Evolutionary conservation across 2,888 invertebrate genomes (phyloP).

Genomic region (Eristalis pertinax): DNA sequence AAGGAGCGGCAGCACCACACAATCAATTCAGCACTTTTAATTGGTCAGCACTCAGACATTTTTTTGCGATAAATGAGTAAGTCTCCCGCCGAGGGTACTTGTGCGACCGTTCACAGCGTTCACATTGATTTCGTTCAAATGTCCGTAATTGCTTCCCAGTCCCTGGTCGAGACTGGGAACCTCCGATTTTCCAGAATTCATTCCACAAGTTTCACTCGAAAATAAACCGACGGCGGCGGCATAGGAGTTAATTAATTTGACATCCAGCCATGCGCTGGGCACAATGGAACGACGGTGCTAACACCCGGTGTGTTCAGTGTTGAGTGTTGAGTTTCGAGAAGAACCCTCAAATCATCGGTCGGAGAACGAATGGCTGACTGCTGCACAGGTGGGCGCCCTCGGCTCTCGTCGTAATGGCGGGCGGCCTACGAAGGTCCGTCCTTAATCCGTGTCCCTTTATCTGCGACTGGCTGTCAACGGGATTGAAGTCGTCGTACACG

Average conservation of each 20-base stretch:
- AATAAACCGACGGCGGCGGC: neutral
- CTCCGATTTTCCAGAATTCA: neutral
- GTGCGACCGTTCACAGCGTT: neutral
- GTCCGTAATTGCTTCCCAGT: neutral
- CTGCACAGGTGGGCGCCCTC: neutral
- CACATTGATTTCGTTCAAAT: constrained; percentile 1
- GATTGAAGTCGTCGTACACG: constrained; percentile 19
- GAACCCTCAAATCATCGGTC: neutral
- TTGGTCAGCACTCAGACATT: constrained; percentile 6
- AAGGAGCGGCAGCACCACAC: neutral
- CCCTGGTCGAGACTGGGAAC: neutral
- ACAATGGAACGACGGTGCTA: neutral
- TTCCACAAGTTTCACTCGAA: constrained; percentile 9
- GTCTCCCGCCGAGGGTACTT: constrained; percentile 2
- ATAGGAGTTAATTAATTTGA: constrained; percentile 43
- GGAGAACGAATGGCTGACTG: neutral
- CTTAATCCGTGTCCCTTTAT: constrained; percentile 20
- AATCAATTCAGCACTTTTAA: constrained; percentile 5
- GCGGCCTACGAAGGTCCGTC: neutral
- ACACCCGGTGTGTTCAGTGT: neutral
- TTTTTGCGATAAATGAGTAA: neutral
- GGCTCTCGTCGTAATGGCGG: neutral
- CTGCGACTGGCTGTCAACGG: constrained; percentile 10
- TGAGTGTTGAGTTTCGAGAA: neutral
- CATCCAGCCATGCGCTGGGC: neutral